Base-by-base conservation (phyloP, 2,888 invertebrate species). In the Leptinotarsa rubiginosa region DNA sequence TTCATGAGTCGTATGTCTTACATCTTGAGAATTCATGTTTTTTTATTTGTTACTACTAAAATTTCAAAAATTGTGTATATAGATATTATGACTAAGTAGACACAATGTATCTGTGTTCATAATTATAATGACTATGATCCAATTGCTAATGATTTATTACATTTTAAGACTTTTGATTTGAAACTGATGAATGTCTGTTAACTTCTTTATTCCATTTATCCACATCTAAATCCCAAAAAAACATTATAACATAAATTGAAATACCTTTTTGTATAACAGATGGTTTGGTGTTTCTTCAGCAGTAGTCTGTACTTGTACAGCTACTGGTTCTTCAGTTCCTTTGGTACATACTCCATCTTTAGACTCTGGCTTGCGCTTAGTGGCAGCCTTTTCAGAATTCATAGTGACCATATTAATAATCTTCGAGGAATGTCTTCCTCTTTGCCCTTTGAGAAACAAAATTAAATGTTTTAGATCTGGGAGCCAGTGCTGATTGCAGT, bases 211-310 rank as follows among this genome's bases (percentile, higher is more conserved):
- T 41, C 0, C 41, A 41, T 41, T 41, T 41, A 41, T 10, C 41
- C 41, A 41, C 10, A 41, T 41, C 2, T 41, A 41, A 41, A 41
- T 10, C 41, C 41, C 2, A 41, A 41, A 41, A 41, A 41, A 72
- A 22, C 4, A 67, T 15, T 5, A 59, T 47, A 47, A 13, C 10
- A 25, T 12, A 71, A 47, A n/a, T 3, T 47, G 16, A 62, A 41
- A 22, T 69, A 75, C 96, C 92, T 96, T 96, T 87, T 94, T 95
- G 85, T 96, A 97, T 47, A 97, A 94, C 80, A 96, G 91, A 86
- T 95, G 94, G 88, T 97, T 96, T 15, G 96, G 96, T 0, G 95
- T 94, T 87, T 96, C 95, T 84, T 95, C 95, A 0, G 85, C 79
- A 25, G 85, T 79, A 73, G 84, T 81, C 52, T 84, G 80, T 73